Evolutionary conservation across 2,888 invertebrate genomes (phyloP).

Genomic region (Napeogenes sylphis): DNA sequence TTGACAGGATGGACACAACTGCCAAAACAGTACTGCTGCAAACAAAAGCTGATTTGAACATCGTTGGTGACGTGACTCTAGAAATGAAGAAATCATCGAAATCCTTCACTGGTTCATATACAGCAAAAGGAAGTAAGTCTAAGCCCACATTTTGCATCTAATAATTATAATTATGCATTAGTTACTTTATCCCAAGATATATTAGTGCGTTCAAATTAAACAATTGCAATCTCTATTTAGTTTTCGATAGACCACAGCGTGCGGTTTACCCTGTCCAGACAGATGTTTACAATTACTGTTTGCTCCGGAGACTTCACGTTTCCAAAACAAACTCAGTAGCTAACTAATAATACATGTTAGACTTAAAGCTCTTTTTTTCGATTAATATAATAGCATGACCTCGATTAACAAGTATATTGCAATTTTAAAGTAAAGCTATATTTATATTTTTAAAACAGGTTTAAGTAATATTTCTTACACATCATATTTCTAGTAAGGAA

Average conservation of each 20-base stretch:
- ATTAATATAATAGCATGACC: neutral
- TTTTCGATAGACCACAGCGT: constrained; percentile 4
- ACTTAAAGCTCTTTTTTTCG: neutral
- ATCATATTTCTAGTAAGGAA: neutral
- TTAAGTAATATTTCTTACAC: neutral
- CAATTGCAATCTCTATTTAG: neutral
- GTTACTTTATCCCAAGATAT: too few relatives aligned
- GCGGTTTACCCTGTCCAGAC: constrained; percentile 11
- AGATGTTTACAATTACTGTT: constrained; percentile 19
- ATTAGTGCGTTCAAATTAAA: too few relatives aligned
- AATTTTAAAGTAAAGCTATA: too few relatives aligned
- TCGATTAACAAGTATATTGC: too few relatives aligned
- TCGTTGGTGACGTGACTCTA: constrained; percentile 44
- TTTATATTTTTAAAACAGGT: too few relatives aligned
- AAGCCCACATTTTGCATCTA: neutral
- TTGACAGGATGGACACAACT: constrained; percentile 51
- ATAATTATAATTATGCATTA: too few relatives aligned
- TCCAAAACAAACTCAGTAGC: constrained; percentile 12
- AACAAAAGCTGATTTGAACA: constrained; percentile 47
- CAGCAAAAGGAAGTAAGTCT: constrained; percentile 52
- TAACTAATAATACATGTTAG: neutral
- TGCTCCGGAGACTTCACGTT: constrained; percentile 15
- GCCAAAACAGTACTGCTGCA: constrained; percentile 51
- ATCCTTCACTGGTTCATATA: constrained; percentile 42
- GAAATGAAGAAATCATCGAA: constrained; percentile 42